These are phyloP conservation scores for Sussaba pulchella DNA, from an alignment of 2,888 invertebrate species.

Conservation along the genomic window DNA sequence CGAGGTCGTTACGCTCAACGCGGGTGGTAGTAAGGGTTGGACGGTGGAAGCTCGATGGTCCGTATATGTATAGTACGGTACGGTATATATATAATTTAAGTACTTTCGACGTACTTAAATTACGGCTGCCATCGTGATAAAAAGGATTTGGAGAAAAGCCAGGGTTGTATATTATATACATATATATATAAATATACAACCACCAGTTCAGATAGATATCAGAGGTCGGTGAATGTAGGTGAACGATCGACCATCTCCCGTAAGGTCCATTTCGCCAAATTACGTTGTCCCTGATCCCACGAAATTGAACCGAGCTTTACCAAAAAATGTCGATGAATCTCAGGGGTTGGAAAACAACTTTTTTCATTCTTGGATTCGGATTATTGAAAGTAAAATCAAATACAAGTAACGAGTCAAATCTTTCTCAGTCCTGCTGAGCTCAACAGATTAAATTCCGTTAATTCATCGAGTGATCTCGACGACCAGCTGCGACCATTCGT, in stretches of 20 bases:
- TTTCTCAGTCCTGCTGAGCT: no score
- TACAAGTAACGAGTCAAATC: slow-evolving; percentile 41
- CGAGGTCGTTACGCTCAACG: slow-evolving; percentile 34
- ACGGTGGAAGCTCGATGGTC: neutral
- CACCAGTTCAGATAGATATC: neutral
- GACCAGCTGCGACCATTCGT: no score
- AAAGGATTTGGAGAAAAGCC: slow-evolving; percentile 4
- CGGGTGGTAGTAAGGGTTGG: slow-evolving; percentile 20
- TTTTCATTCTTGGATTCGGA: neutral
- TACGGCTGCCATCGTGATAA: slow-evolving; percentile 69
- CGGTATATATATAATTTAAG: neutral
- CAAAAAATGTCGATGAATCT: slow-evolving; percentile 40
- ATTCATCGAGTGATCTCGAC: no score
- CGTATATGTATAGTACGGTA: no score
- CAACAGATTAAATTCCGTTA: no score
- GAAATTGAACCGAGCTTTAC: slow-evolving; percentile 42
- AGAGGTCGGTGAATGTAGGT: neutral
- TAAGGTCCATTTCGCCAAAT: slow-evolving; percentile 20
- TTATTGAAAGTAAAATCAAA: slow-evolving; percentile 48
- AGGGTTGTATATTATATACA: slow-evolving; percentile 7
- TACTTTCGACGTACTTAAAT: slow-evolving; percentile 65
- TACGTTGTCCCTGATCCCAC: slow-evolving; percentile 34
- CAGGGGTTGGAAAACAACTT: neutral
- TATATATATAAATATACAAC: slow-evolving; percentile 12
- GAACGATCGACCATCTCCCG: slow-evolving; percentile 23